phyloP scores from a whole-genome alignment of 2,888 invertebrate species.

The Epinotia brunnichana region DNA sequence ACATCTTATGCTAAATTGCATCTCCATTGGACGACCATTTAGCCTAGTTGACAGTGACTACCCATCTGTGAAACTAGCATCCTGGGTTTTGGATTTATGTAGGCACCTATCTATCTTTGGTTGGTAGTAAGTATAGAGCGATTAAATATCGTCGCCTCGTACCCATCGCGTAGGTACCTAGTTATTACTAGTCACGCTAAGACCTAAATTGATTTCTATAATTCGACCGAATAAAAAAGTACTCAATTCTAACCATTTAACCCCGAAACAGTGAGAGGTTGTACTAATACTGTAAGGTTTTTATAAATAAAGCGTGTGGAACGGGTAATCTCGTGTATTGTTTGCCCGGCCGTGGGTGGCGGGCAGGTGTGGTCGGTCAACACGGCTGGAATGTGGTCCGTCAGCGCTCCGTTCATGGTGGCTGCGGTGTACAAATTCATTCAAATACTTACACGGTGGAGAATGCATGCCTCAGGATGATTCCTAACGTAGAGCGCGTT shows the following conservation, averaged over 20 bases:
- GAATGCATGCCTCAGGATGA: neutral
- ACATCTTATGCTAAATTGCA: slow-evolving; percentile 4
- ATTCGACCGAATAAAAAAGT: neutral
- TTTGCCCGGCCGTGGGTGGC: slow-evolving; percentile 57
- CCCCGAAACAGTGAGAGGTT: slow-evolving; percentile 10
- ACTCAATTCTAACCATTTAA: neutral
- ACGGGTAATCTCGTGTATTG: slow-evolving; percentile 46
- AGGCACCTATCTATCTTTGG: no score
- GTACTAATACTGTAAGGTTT: slow-evolving; percentile 34
- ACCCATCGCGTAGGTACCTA: no score
- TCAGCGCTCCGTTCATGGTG: slow-evolving; percentile 45
- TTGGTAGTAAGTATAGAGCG: no score
- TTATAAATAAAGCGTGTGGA: slow-evolving; percentile 35
- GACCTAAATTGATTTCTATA: no score
- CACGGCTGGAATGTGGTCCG: slow-evolving; percentile 53
- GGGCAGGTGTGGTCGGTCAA: slow-evolving; percentile 56
- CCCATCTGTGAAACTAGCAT: no score
- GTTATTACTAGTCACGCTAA: no score
- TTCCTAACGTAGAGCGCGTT: neutral
- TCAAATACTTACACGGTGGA: slow-evolving; percentile 10
- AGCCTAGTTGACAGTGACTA: no score
- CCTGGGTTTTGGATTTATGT: no score
- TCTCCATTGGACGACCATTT: neutral
- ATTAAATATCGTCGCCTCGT: no score
- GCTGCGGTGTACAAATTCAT: slow-evolving; percentile 12